Conservation (phyloP, 2,113 vertebrate genomes). For the Lepisosteus osseus region DNA sequence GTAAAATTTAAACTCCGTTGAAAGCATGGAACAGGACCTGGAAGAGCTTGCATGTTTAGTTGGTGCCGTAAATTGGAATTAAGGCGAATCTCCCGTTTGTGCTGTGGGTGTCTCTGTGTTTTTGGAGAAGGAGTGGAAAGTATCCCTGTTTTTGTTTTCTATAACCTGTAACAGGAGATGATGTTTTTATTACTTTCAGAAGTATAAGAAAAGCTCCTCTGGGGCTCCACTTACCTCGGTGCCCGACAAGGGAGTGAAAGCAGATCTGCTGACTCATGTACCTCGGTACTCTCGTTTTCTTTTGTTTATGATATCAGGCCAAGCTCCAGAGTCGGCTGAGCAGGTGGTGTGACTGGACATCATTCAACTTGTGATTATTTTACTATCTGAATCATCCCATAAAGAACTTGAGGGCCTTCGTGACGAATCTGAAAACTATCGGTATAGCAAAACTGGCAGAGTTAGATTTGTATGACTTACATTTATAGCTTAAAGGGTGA, state of each 20-base stretch:
- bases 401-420: no score
- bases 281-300: constrained; percentile 25
- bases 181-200: constrained; percentile 49
- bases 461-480: no score
- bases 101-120: constrained; percentile 19
- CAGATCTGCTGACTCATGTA: constrained; percentile 44
- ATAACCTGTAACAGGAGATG: constrained; percentile 36
- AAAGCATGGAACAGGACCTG: no score
- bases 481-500: no score
- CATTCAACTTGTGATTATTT: not conserved
- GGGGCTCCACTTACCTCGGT: constrained; percentile 31
- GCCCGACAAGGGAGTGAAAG: constrained; percentile 43
- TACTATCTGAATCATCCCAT: no score
- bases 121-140: constrained; percentile 20
- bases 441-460: no score
- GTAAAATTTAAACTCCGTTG: no score
- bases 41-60: no score
- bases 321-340: not conserved
- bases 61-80: no score
- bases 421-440: no score
- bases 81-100: no score
- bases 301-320: constrained; percentile 33
- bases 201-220: constrained; percentile 41
- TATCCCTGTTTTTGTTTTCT: not conserved
- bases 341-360: not conserved